phyloP scores from a whole-genome alignment of 2,113 vertebrate species.

The Tiliqua scincoides region DNA sequence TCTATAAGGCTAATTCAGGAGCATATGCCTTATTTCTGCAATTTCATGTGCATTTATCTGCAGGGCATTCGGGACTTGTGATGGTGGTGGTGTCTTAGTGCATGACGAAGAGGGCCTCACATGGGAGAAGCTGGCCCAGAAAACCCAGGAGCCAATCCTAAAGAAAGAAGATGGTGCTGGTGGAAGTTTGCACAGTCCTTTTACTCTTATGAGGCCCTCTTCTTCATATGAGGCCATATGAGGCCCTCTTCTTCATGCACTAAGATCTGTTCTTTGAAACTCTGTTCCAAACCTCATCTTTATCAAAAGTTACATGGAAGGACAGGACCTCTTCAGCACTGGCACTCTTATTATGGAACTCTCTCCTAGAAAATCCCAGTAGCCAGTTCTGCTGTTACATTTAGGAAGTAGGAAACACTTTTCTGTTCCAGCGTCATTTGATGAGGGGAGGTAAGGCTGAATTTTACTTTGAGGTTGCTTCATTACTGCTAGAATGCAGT shows the following conservation, averaged over 20 bases:
- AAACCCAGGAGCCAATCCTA: too few relatives aligned
- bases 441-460: neutral
- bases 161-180: too few relatives aligned
- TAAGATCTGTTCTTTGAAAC: neutral
- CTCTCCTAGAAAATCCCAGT: neutral
- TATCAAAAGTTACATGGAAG: neutral
- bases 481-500: neutral
- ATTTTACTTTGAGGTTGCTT: neutral
- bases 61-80: neutral
- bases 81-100: too few relatives aligned
- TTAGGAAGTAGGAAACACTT: neutral
- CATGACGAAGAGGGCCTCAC: too few relatives aligned
- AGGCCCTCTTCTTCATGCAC: too few relatives aligned
- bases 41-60: neutral
- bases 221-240: too few relatives aligned
- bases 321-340: neutral
- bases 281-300: neutral
- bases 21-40: neutral
- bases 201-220: too few relatives aligned
- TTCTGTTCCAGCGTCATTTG: neutral
- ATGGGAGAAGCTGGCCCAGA: too few relatives aligned
- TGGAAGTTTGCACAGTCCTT: too few relatives aligned
- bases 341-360: neutral
- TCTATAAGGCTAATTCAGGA: neutral
- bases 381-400: too few relatives aligned